Evolutionary conservation across 1,140 invertebrate genomes (phyloP).

Genomic region (Pachyrhynchus sulphureomaculatus): DNA sequence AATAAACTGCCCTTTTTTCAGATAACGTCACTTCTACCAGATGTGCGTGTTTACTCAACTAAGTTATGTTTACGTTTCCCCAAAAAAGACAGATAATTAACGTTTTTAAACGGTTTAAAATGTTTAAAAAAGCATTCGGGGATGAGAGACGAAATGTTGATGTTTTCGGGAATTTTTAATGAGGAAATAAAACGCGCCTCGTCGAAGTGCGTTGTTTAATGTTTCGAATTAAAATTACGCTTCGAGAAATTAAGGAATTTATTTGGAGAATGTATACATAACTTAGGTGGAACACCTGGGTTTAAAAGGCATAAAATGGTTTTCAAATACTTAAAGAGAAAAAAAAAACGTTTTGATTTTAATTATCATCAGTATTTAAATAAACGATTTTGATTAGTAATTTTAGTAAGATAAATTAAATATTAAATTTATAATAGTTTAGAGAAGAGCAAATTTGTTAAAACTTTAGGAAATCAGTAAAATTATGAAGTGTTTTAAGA

Average conservation of each 20-base stretch:
- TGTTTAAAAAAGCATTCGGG: constrained; percentile 12
- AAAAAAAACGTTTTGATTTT: too few relatives aligned
- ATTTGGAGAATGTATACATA: background rate
- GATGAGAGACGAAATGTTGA: background rate
- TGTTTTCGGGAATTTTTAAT: constrained; percentile 18
- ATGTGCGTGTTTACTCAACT: constrained; percentile 15
- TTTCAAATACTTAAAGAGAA: too few relatives aligned
- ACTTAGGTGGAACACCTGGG: too few relatives aligned
- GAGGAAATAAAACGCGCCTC: constrained; percentile 8
- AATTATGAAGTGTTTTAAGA: too few relatives aligned
- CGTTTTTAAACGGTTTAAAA: constrained; percentile 8
- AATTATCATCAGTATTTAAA: too few relatives aligned
- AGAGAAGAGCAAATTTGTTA: too few relatives aligned
- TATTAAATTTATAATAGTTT: too few relatives aligned
- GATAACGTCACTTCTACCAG: too few relatives aligned
- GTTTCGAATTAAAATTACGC: background rate
- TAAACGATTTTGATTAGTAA: too few relatives aligned
- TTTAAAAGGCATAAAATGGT: background rate
- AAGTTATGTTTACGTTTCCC: constrained; percentile 11
- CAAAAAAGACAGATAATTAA: constrained; percentile 25
- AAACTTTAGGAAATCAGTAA: too few relatives aligned
- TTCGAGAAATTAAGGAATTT: background rate
- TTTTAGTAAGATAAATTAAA: too few relatives aligned
- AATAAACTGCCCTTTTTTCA: too few relatives aligned
- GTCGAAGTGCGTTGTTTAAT: constrained; percentile 1